Evolutionary conservation across 2,797 vertebrate genomes (phyloP).

Genomic region (Hydrolagus colliei): DNA sequence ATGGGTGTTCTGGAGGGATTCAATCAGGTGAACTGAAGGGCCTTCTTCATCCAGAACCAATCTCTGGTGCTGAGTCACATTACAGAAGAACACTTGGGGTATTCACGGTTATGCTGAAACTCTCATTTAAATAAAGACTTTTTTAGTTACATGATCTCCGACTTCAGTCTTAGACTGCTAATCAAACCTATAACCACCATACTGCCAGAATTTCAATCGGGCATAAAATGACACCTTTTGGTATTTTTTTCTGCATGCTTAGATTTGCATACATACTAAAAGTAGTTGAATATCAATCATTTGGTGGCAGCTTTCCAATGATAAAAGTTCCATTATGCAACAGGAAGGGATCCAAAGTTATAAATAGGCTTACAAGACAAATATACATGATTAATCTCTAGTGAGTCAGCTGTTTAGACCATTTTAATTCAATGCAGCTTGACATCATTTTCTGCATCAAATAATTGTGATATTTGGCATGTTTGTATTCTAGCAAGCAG

Average conservation of each 20-base stretch:
- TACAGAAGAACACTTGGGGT: too few species aligned
- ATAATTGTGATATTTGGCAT: too few species aligned
- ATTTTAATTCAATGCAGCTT: not conserved
- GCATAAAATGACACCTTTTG: slow-evolving; percentile 8
- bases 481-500: too few species aligned
- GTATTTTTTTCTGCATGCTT: not conserved
- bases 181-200: not conserved
- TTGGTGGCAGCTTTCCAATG: not conserved
- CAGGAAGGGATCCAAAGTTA: not conserved
- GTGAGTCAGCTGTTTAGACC: not conserved
- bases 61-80: too few species aligned
- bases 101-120: too few species aligned
- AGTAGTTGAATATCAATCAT: not conserved
- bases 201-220: not conserved
- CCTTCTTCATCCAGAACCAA: too few species aligned
- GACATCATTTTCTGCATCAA: too few species aligned
- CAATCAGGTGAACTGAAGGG: too few species aligned
- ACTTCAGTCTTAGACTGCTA: not conserved
- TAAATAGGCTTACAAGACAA: not conserved
- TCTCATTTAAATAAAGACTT: too few species aligned
- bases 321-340: not conserved
- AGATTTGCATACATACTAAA: not conserved
- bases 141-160: not conserved
- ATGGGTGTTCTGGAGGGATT: too few species aligned
- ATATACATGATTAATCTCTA: not conserved